Percentiles rank a stretch among this genome's conserved stretches.
phyloP scores from a whole-genome alignment of 2,113 vertebrate genomes.

The Stomatorhinus ivindoensis region DNA sequence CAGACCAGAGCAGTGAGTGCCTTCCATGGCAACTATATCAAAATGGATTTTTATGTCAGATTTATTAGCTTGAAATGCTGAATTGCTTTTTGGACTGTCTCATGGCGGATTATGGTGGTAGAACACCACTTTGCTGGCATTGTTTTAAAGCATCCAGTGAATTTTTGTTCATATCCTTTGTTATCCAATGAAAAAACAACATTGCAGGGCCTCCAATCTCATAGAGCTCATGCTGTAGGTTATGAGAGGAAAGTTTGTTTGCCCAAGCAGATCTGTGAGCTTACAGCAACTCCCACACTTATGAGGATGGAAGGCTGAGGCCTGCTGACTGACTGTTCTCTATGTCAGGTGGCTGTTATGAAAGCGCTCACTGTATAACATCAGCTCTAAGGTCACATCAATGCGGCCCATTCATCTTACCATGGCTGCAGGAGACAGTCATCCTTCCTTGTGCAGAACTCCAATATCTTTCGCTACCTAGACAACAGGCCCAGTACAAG shows the following conservation, averaged over 20 bases:
- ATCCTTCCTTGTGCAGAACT: conserved; percentile 29
- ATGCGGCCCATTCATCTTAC: conserved; percentile 50
- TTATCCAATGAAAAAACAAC: neutral
- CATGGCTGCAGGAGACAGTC: conserved; percentile 24
- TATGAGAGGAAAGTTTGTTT: neutral
- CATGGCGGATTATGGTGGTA: neutral
- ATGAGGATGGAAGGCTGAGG: neutral
- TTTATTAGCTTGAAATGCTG: neutral
- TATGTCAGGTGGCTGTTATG: conserved; percentile 42
- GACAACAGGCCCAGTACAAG: neutral
- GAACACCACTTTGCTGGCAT: neutral
- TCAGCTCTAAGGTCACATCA: conserved; percentile 31
- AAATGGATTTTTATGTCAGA: neutral
- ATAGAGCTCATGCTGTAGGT: neutral
- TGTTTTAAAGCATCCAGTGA: neutral
- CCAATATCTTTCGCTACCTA: neutral
- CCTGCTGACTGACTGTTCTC: neutral
- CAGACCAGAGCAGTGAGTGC: conserved; percentile 78
- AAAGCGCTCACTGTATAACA: conserved; percentile 49
- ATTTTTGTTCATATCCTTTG: neutral
- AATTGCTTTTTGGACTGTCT: neutral
- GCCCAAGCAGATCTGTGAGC: neutral
- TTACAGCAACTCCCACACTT: neutral
- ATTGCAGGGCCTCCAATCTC: neutral
- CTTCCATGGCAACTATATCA: neutral